These are phyloP conservation scores for Lordiphosa mommai DNA, from an alignment of 1,140 invertebrate species.

Conservation along the genomic window DNA sequence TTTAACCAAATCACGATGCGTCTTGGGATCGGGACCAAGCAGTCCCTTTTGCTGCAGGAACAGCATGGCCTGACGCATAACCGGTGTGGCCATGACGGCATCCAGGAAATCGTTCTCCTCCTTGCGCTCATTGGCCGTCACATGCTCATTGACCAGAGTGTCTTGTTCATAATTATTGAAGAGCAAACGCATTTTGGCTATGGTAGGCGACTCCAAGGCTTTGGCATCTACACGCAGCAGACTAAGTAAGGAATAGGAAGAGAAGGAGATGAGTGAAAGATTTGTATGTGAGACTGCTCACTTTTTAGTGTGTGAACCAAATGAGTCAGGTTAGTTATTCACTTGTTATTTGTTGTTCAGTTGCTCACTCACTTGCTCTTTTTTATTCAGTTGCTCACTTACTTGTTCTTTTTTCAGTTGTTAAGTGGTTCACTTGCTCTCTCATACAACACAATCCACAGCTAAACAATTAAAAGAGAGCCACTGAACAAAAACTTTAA, in stretches of 20 bases:
- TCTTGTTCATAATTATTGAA: constrained; percentile 90
- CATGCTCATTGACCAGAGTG: constrained; percentile 87
- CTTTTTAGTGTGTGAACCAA: no score
- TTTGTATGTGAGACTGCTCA: no score
- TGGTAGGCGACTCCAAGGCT: constrained; percentile 81
- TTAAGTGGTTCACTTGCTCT: no score
- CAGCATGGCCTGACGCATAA: constrained; percentile 87
- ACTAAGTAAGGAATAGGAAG: not conserved
- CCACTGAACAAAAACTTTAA: no score
- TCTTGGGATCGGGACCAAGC: constrained; percentile 83
- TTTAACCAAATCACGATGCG: constrained; percentile 87
- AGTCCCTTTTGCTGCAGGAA: constrained; percentile 87
- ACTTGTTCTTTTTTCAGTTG: no score
- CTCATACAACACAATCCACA: no score
- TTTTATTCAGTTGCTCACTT: no score
- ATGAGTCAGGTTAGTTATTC: no score
- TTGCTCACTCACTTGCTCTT: no score
- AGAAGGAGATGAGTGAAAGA: not conserved
- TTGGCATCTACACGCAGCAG: constrained; percentile 56
- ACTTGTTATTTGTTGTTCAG: no score
- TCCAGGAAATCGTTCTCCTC: constrained; percentile 90
- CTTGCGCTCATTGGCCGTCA: constrained; percentile 86
- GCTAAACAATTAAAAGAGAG: no score
- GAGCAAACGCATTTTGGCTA: constrained; percentile 84
- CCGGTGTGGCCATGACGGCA: constrained; percentile 85